Evolutionary conservation across 2,113 vertebrate genomes (phyloP), one percentile per base, ranked within the genome.

Genomic region (Coryphaenoides rupestris): DNA sequence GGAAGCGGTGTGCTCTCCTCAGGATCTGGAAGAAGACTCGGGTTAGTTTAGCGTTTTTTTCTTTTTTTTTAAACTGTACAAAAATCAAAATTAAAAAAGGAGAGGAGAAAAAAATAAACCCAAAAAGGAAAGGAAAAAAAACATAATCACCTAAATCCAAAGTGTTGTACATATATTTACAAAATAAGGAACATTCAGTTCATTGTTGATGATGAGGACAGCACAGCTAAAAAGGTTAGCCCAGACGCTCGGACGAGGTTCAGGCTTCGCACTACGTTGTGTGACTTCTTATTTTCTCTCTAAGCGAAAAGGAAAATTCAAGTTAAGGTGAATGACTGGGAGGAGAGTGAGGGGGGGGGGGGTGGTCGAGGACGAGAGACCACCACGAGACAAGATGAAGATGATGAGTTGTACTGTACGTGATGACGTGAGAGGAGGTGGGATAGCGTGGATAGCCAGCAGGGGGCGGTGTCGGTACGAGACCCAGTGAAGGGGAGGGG

Each of bases 161-260:
- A 79, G 76, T 58, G 66, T 78, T 76, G 63, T 83, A 75, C 75
- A 77, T 59, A 74, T 84, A 85, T 87, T 84, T 84, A 88, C 85
- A 87, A 76, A 84, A 75, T 62, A 50, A 50, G 62, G 49, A 74
- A 84, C 77, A 84, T 84, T 83, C 78, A 74, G 66, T 80, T 70
- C 63, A 69, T 67, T 77, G n/a, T n/a, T n/a, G n/a, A n/a, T n/a
- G n/a, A n/a, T n/a, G 69, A 84, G 58, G 79, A 75, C 60, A 74
- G 72, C 77, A 85, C 76, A 68, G 76, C 73, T 83, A 80, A 80
- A 82, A 78, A 67, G 19, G 73, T 40, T 12, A 40, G 33, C 33
- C 13, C 33, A 66, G 55, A 67, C 21, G 17, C 60, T 62, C 47
- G 5, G 65, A 84, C 70, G 75, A 79, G 66, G 80, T 84, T 80